Evolutionary conservation across 2,797 vertebrate species (phyloP).

Genomic region (Masticophis lateralis): DNA sequence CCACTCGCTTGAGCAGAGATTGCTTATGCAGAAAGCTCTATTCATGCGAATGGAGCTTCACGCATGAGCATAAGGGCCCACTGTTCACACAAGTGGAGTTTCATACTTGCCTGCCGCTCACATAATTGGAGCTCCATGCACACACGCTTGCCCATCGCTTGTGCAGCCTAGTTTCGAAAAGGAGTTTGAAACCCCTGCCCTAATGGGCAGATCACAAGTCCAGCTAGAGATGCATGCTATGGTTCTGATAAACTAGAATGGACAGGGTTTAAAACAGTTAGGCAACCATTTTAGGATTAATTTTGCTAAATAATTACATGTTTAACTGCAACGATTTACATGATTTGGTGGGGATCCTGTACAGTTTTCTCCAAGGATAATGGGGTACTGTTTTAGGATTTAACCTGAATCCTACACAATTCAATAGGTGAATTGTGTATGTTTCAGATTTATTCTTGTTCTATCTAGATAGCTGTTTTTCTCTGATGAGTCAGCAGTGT

Average conservation of each 20-base stretch:
- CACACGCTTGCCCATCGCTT: too few species aligned
- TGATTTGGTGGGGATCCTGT: background rate
- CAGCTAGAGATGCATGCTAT: background rate
- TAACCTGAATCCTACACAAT: background rate
- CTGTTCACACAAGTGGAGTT: too few species aligned
- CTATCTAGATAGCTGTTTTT: background rate
- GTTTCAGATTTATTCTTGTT: background rate
- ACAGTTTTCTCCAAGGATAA: slow-evolving; percentile 1
- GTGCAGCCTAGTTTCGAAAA: too few species aligned
- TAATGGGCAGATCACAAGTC: background rate
- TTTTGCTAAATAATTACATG: background rate
- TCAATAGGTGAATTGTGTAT: background rate
- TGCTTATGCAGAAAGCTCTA: too few species aligned
- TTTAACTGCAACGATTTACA: background rate
- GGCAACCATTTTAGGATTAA: background rate
- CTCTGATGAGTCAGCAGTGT: background rate
- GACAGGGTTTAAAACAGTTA: background rate
- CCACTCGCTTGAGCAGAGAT: background rate
- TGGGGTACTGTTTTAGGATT: background rate
- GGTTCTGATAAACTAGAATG: background rate
- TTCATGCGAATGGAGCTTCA: too few species aligned
- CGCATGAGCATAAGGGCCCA: too few species aligned
- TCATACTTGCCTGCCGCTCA: too few species aligned
- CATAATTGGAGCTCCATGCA: too few species aligned
- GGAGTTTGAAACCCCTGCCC: too few species aligned